Base-by-base conservation (phyloP, 2,113 vertebrate genomes). In the Triplophysa rosa region DNA sequence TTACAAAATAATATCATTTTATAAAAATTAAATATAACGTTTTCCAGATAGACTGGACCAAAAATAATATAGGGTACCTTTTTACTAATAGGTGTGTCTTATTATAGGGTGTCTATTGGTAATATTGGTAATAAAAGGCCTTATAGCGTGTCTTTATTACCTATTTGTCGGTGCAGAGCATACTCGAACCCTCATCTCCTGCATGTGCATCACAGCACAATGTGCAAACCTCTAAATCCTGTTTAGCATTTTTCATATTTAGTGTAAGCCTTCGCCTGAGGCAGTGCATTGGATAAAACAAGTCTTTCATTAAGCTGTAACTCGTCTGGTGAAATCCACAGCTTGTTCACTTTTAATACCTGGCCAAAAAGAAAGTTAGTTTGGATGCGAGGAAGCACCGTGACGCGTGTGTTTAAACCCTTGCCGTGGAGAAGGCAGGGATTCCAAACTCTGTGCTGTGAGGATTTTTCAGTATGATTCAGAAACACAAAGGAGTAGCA, bases 401-500 rank as follows among this genome's bases (percentile, higher is more conserved):
- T 63, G 40, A 63, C 42, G 56, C 14, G 9, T 21, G 61, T 64
- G 62, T 65, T 75, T 75, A 58, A 64, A 49, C 72, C 42, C 0
- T 8, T 65, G 62, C 52, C 13, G 45, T 65, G 47, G 21, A 26
- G 62, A 45, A 65, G 42, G 23, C 62, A 52, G 45, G 61, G 62
- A 54, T 26, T 66, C 58, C 70, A 82, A 72, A 79, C 75, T 61
- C 40, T 13, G 37, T 54, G 75, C 73, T 72, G 29, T n/a, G 33
- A 66, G 58, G 58, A 61, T 75, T 77, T 81, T 64, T 77, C 67
- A 66, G 42, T 64, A 71, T 65, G 47, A 64, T 58, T 26, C 66
- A 54, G 74, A 62, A 66, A 74, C 70, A 72, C 79, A 81, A 69
- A 81, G 45, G 62, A 64, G 24, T 47, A 61, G 47, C 45, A 21